Evolutionary conservation across 2,888 invertebrate genomes (phyloP).

Genomic region (Drosophila fulvimacula): DNA sequence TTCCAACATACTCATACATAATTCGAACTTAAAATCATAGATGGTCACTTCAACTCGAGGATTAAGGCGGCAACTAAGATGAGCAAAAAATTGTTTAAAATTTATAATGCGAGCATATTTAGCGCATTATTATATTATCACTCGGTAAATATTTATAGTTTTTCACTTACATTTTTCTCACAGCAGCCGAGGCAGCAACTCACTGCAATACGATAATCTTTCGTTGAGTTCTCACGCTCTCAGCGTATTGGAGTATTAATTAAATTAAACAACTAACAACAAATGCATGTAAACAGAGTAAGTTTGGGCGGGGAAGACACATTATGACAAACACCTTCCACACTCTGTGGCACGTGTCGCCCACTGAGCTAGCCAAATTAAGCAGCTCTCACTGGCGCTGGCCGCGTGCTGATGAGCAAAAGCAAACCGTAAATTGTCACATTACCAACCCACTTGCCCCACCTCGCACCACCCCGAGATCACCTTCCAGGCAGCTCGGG

Average conservation of each 20-base stretch:
- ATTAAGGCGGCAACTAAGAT: too few relatives aligned
- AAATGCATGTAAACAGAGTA: constrained; percentile 70
- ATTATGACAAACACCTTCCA: constrained; percentile 49
- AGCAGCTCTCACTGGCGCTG: constrained; percentile 61
- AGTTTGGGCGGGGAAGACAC: constrained; percentile 9
- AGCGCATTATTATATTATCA: neutral
- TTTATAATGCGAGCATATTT: too few relatives aligned
- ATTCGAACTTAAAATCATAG: too few relatives aligned
- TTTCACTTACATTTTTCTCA: too few relatives aligned
- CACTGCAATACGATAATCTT: neutral
- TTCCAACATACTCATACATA: too few relatives aligned
- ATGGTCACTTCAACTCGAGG: too few relatives aligned
- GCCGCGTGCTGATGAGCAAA: constrained; percentile 73
- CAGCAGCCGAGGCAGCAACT: neutral
- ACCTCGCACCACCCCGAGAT: neutral
- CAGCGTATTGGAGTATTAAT: constrained; percentile 64
- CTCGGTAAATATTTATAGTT: neutral
- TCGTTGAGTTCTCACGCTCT: constrained; percentile 58
- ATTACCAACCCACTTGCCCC: constrained; percentile 29
- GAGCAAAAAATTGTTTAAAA: too few relatives aligned
- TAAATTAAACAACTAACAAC: constrained; percentile 77
- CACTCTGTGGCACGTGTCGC: constrained; percentile 65
- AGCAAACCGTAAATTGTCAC: constrained; percentile 77
- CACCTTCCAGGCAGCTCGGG: neutral
- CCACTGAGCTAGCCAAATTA: constrained; percentile 68